These are phyloP conservation scores for Autographa pulchrina DNA, from an alignment of 2,888 invertebrate genomes.

Conservation along the genomic window DNA sequence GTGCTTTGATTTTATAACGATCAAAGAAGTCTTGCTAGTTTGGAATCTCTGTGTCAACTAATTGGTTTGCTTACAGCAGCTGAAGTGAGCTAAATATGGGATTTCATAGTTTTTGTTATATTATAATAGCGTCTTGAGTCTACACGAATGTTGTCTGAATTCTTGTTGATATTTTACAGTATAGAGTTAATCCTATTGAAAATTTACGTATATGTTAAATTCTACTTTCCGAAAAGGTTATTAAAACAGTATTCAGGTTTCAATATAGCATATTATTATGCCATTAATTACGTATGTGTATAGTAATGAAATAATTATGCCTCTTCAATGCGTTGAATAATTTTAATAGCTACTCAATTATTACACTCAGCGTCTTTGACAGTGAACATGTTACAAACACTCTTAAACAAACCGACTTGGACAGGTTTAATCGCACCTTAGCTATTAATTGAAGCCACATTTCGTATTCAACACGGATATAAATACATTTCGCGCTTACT, in stretches of 20 bases:
- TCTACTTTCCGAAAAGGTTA: background rate
- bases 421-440: slow-evolving; percentile 47
- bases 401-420: slow-evolving; percentile 35
- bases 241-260: background rate
- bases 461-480: slow-evolving; percentile 58
- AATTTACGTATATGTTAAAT: background rate
- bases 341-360: slow-evolving; percentile 12
- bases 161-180: background rate
- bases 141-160: background rate
- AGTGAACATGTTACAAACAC: slow-evolving; percentile 16
- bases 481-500: slow-evolving; percentile 71
- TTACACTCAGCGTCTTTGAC: slow-evolving; percentile 24
- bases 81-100: slow-evolving; percentile 73
- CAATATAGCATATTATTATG: background rate
- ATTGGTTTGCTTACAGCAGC: slow-evolving; percentile 80
- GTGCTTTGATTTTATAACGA: slow-evolving; percentile 82
- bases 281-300: background rate
- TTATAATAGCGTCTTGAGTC: slow-evolving; percentile 6
- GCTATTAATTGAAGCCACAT: slow-evolving; percentile 56
- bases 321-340: slow-evolving; percentile 17
- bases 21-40: slow-evolving; percentile 80
- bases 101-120: slow-evolving; percentile 32
- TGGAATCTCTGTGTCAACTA: slow-evolving; percentile 81
- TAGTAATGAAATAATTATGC: slow-evolving; percentile 14
- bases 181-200: background rate